phyloP scores from a whole-genome alignment of 2,888 invertebrate species.

The Actias luna region DNA sequence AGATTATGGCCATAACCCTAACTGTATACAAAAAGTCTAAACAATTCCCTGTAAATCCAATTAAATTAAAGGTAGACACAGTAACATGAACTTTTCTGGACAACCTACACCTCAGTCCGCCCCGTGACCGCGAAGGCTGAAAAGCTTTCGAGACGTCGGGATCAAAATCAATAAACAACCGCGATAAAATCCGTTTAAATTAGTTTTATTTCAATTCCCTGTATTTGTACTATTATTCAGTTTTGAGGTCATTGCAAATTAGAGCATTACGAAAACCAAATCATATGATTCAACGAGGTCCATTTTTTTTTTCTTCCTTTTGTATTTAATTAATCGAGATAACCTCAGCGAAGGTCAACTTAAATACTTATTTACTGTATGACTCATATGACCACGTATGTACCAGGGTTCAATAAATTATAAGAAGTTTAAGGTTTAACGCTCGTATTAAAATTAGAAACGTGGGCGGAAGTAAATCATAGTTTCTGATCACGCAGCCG shows the following conservation, averaged over 20 bases:
- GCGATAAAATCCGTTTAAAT: too few species aligned
- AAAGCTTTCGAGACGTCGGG: too few species aligned
- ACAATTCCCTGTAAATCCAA: too few species aligned
- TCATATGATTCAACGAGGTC: neutral
- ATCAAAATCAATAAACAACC: too few species aligned
- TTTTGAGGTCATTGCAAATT: neutral
- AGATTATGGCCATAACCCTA: too few species aligned
- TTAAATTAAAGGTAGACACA: too few species aligned
- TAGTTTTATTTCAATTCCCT: too few species aligned
- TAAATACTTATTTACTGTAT: neutral
- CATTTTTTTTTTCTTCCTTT: too few species aligned
- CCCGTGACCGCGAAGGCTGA: too few species aligned
- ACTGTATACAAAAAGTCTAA: too few species aligned
- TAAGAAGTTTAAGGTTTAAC: neutral
- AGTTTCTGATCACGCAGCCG: slow-evolving; percentile 1
- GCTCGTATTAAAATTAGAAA: neutral
- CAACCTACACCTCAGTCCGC: too few species aligned
- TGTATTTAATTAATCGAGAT: neutral
- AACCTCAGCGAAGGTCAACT: neutral
- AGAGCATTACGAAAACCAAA: neutral
- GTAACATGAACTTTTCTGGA: too few species aligned
- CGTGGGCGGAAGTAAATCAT: neutral
- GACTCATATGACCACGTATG: neutral
- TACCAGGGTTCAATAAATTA: neutral
- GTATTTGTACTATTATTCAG: neutral